Base-by-base conservation (phyloP, 2,113 vertebrate species). In the Clinocottus analis region DNA sequence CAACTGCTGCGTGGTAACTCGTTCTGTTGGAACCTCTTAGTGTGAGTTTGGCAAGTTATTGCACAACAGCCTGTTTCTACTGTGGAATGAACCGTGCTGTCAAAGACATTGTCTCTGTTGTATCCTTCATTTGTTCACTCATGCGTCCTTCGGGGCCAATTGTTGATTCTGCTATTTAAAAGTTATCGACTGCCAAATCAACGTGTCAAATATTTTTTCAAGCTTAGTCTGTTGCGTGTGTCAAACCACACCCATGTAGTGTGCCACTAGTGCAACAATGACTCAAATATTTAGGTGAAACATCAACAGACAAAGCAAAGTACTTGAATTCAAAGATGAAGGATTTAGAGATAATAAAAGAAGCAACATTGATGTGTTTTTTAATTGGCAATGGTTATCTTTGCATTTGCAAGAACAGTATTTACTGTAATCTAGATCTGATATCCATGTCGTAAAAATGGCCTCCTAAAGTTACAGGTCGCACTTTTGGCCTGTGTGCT, bases 31-130 rank as follows among this genome's bases (percentile, higher is more conserved):
- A 68, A 33, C 79, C 31, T 21, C 16, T 33, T n/a, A 29, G 66
- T 79, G 79, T 37, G 47, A 79, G 43, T 75, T 78, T 75, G 70
- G 78, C 74, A 83, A 63, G 3, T 76, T 65, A 43, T 43, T 76
- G 74, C 63, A 51, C 5, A 4, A 33, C 33, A 33, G 33, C 33
- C 33, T 33, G 61, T 55, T 61, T 78, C 60, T 27, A 51, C 19
- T n/a, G 14, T 17, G 27, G 55, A 45, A 71, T 3, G 8, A 76
- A 35, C 67, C 19, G 35, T 53, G 23, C 70, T 82, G 68, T 60
- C 27, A 53, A 58, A 70, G 19, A 5, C 13, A 35, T 53, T 53
- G 29, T 41, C 35, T 65, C 39, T 37, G 45, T 2, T 31, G 63
- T 49, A 23, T 33, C 11, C 16, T 66, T 73, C 21, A 21, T 37